Base-by-base conservation (phyloP, 2,797 vertebrate genomes). In the Sylvilagus floridanus region DNA sequence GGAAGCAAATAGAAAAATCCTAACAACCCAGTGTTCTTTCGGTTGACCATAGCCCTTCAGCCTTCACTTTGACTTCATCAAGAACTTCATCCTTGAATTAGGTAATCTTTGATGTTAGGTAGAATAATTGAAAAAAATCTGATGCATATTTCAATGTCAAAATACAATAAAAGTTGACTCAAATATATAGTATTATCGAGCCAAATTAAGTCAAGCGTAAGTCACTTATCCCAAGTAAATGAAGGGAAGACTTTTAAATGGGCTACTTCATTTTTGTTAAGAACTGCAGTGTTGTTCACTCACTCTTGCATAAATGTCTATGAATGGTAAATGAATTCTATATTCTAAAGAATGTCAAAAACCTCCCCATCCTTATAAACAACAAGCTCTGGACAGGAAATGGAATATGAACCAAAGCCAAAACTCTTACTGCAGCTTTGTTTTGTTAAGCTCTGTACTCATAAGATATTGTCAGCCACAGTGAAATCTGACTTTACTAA, bases 371-470 rank as follows among this genome's bases (percentile, higher is more conserved):
- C 7, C 30, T 65, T 63, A 30, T 79, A 90, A 96, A 92, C 24
- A 92, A 57, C 75, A 86, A 83, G 17, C 37, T 93, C 0, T 10
- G 14, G 62, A 78, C 96, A 96, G 66, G 96, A 97, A 96, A 85
- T 87, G 86, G 90, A 96, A 92, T 77, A 86, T n/a, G 89, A 92
- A 66, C n/a, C 84, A 65, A 95, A 65, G 66, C 89, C 79, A 90
- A 8, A 0, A 28, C 68, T 84, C 17, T 62, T 65, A 37, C 82
- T 95, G 84, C 26, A 21, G 37, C 84, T 26, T 81, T 97, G 69
- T 96, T 88, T 94, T 57, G 85, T 95, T 83, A 95, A 85, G n/a
- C 30, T 97, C 96, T 96, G 75, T 54, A 37, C 90, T 97, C 90
- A 42, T 91, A 93, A 96, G 84, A 96, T 94, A 84, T 1, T 97